Base-by-base conservation (phyloP, 2,888 invertebrate species). In the Pheosia gnoma region DNA sequence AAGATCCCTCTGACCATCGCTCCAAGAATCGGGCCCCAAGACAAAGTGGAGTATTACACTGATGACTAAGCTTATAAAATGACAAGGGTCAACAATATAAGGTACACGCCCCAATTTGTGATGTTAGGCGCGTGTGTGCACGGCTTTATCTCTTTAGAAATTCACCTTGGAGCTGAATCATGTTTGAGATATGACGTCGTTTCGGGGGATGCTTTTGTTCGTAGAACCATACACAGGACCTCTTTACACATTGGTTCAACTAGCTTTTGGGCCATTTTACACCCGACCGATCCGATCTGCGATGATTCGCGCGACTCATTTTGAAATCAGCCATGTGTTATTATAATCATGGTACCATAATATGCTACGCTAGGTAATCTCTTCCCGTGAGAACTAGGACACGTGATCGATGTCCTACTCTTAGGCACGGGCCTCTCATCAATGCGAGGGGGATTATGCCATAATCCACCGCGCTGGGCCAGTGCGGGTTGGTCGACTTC, bases 101-200 rank as follows among this genome's bases (percentile, higher is more conserved):
- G 53, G 56, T 57, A 43, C 51, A 39, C 43, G 62, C 62, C 62
- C 57, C 66, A 77, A 75, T 77, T 74, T 72, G 70, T 74, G 70
- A 71, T 68, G 66, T 75, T 57, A 63, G 10, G 58, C 56, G 59
- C 59, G 65, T 73, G 63, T 71, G 57, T 64, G 56, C 58, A 39
- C 58, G 52, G 64, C 68, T 66, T 70, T 75, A 77, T 76, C 64
- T 74, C 74, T 78, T 70, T 78, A 74, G 72, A 76, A 75, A 69
- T 72, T 72, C 71, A 71, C 70, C 78, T 76, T 71, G 65, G 66
- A 65, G 67, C 66, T 60, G 39, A 59, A 64, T 75, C 74, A 72
- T 67, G 72, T 68, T 67, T 65, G 57, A 57, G 45, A 65, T 70
- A 65, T 70, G 60, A 63, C 66, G 68, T 67, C 65, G 60, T 61